Base-by-base conservation (phyloP, 2,113 vertebrate genomes). In the Terrapene triunguis region DNA sequence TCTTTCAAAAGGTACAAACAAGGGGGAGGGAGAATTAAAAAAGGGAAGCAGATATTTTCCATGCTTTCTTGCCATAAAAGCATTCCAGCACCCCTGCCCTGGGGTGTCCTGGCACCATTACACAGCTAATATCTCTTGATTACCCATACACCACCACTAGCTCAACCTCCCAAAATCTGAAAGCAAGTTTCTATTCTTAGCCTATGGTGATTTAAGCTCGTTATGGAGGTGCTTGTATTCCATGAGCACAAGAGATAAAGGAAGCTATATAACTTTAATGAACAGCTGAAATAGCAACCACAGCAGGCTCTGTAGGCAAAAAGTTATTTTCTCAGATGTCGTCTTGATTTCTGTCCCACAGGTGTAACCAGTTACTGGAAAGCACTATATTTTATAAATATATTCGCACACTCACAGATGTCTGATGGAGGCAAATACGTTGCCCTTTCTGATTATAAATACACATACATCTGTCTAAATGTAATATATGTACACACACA, bases 141-240 rank as follows among this genome's bases (percentile, higher is more conserved):
- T 96, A 92, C 92, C 89, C 91, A 95, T 96, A 93, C 93, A 94
- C 95, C 94, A 85, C 94, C 87, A 94, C 90, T 87, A 92, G 89
- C 83, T 89, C 85, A 95, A 93, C 93, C 94, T 97, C 96, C 83
- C 89, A 96, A 97, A 94, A 95, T 96, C 92, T 96, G 92, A 97
- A 97, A 97, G 97, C 94, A 78, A 97, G 93, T 96, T 97, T 97
- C 97, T 98, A 96, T 97, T 97, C 95, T 98, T 97, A 95, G 95
- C 95, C 94, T 1, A 6, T 97, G 91, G 96, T 97, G 96, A 97
- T 97, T 97, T 96, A 96, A 97, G 92, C 94, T 98, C 90, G 93
- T 97, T 96, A 96, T 95, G 89, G 90, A 96, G 88, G 90, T 94
- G 92, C 94, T 94, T 95, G 96, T 94, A 91, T 96, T 97, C 96